A percentile compares a stretch with the other conserved stretches of the same genome.
Conservation (phyloP, 2,797 vertebrate species). For the Cynopterus sphinx region DNA sequence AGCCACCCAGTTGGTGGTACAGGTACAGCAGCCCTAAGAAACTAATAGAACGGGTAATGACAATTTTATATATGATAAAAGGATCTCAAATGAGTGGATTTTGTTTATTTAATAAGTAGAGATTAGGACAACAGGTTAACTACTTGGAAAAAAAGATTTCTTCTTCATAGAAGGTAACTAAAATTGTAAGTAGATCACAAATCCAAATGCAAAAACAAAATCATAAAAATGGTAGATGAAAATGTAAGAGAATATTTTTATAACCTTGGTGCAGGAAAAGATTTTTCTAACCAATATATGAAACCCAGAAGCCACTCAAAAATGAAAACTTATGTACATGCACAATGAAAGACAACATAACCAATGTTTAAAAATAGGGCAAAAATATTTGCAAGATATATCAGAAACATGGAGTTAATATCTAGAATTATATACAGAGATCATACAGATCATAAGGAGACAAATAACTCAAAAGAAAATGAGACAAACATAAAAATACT, state of each 20-base stretch:
- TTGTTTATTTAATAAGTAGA: slow-evolving; percentile 32
- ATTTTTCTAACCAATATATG: slow-evolving; percentile 34
- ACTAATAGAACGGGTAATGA: not conserved
- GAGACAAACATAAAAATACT: not conserved
- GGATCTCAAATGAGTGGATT: slow-evolving; percentile 7
- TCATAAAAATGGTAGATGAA: not conserved
- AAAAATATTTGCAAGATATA: slow-evolving; percentile 26
- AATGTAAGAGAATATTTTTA: slow-evolving; percentile 41
- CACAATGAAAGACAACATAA: not conserved
- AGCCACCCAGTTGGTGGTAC: not conserved
- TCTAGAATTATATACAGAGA: slow-evolving; percentile 28
- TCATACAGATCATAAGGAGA: not conserved
- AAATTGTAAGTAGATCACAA: slow-evolving; percentile 40
- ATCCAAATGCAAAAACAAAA: slow-evolving; percentile 45
- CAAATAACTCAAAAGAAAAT: slow-evolving; percentile 28
- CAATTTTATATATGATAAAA: slow-evolving; percentile 40
- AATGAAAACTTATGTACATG: slow-evolving; percentile 37
- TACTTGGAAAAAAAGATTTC: slow-evolving; percentile 38
- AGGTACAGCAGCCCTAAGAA: not conserved
- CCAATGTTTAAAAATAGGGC: not conserved
- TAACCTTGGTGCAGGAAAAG: not conserved
- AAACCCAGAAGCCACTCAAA: slow-evolving; percentile 51
- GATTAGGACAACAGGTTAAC: not conserved
- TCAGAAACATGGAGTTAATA: not conserved
- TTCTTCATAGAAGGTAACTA: not conserved